Base-by-base conservation (phyloP, 2,113 vertebrate species). In the Glaucomys volans region DNA sequence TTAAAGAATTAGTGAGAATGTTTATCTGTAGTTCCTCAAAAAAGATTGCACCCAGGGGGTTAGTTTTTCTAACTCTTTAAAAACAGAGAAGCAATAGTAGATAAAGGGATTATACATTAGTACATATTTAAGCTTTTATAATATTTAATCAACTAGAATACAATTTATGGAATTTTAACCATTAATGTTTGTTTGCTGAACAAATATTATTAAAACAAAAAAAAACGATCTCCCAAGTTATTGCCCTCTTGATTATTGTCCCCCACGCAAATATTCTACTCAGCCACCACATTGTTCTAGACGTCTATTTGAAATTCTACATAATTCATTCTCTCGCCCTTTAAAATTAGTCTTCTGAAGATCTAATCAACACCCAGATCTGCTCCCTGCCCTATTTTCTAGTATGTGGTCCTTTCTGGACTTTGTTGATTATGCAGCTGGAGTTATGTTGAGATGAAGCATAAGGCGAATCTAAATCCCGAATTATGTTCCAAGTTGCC, bases 341-440 rank as follows among this genome's bases (percentile, higher is more conserved):
- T 87, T 95, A 87, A 95, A 97, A 92, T 90, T n/a, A 50, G 18
- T 91, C 59, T 96, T 80, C 79, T 77, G 57, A 69, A 52, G 95
- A 87, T 66, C 75, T 91, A 62, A 81, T 66, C 80, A 96, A 95
- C 40, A 59, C 40, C 37, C 37, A 47, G 37, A 84, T 72, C 50
- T 66, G 40, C 80, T 44, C 89, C 72, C 90, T 80, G 80, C 50
- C 64, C 12, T 52, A 35, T 72, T 92, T 94, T 67, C 57, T 64
- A 84, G 54, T 52, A 35, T 85, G 87, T 66, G 12, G 16, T 83
- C 35, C n/a, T 88, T 91, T 77, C 16, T 67, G 26, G 71, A 87
- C 50, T 62, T 81, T 80, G 67, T 92, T 89, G 93, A 76, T 90
- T 57, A 67, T 91, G 92, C 69, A 83, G 35, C 67, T 66, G 44